phyloP scores from a whole-genome alignment of 30 jellyfish, hydroid and myxozoan genomes.

The Phacellophora camtschatica region DNA sequence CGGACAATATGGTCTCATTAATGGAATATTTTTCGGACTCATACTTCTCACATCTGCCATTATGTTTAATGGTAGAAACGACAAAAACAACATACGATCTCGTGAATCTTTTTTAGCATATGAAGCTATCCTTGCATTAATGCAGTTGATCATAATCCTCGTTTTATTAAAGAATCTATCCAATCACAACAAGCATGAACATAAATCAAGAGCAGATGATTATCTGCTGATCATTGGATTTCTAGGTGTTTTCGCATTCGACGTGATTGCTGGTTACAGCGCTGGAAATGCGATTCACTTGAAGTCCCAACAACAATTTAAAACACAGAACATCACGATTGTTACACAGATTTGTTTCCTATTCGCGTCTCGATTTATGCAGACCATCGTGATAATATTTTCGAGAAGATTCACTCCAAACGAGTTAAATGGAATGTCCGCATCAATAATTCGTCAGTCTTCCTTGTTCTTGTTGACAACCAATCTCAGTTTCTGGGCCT shows the following conservation, averaged over 20 bases:
- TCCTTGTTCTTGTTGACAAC: constrained; percentile 24
- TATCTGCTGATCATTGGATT: not conserved
- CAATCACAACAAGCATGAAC: not conserved
- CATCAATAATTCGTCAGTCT: not conserved
- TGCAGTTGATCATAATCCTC: not conserved
- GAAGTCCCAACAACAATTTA: not conserved
- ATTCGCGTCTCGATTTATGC: not conserved
- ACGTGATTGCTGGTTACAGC: not conserved
- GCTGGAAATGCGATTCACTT: not conserved
- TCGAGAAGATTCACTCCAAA: not conserved
- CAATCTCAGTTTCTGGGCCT: constrained; percentile 29
- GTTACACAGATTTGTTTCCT: not conserved
- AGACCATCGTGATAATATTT: not conserved
- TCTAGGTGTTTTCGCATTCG: constrained; percentile 17
- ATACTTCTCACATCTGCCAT: constrained; percentile 1
- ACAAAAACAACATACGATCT: not conserved
- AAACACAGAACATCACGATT: not conserved
- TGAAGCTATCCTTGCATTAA: constrained; percentile 22
- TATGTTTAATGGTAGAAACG: not conserved
- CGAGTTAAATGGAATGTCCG: not conserved
- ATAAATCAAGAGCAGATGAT: not conserved
- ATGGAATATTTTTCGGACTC: constrained; percentile 20
- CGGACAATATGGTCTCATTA: constrained; percentile 25
- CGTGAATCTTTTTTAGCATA: constrained; percentile 4
- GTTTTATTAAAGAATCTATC: not conserved